Conservation (phyloP, 2,113 vertebrate species). For the Strix uralensis region DNA sequence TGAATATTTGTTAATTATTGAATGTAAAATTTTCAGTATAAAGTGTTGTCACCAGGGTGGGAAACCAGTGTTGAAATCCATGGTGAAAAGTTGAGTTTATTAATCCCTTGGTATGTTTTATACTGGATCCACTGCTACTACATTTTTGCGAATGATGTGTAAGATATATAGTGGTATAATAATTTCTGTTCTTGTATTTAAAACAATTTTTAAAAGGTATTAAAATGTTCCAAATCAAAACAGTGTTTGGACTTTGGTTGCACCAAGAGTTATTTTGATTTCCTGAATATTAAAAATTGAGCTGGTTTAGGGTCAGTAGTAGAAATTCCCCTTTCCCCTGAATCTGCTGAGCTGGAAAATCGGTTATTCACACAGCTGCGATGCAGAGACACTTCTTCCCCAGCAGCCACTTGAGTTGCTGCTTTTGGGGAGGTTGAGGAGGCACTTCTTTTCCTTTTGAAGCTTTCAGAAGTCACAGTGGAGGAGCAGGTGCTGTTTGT, state of each 20-base stretch:
- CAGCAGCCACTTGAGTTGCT: not conserved
- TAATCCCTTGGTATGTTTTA: not conserved
- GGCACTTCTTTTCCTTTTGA: not conserved
- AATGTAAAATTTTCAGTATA: not conserved
- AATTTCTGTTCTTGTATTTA: not conserved
- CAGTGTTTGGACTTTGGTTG: not conserved
- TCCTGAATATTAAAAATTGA: not conserved
- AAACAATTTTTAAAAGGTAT: not conserved
- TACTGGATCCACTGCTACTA: not conserved
- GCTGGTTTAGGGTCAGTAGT: not conserved
- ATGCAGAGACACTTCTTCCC: not conserved
- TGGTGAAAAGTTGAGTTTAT: not conserved
- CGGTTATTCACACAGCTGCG: not conserved
- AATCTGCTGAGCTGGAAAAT: not conserved
- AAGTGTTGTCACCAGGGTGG: not conserved
- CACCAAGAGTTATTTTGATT: not conserved
- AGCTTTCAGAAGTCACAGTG: not conserved
- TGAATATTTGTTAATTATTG: not conserved
- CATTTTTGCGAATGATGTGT: not conserved
- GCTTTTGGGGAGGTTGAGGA: not conserved
- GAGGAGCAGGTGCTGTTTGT: conserved; percentile 31
- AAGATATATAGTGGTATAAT: not conserved
- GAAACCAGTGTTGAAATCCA: not conserved
- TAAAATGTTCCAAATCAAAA: not conserved
- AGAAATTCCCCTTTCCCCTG: not conserved